Evolutionary conservation across 2,113 vertebrate species (phyloP).

Genomic region (Polypterus bichir): DNA sequence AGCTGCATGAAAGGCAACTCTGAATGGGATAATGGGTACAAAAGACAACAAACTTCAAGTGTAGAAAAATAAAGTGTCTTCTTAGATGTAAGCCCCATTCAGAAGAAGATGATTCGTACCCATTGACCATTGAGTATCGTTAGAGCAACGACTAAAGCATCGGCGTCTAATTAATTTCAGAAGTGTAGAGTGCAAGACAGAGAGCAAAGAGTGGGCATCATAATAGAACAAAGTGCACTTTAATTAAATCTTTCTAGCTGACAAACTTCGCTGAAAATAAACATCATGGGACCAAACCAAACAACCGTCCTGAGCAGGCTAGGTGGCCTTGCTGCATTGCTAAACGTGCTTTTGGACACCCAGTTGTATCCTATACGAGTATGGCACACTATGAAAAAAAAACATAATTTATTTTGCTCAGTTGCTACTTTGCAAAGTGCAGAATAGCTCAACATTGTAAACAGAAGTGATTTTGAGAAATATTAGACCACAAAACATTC

Average conservation of each 20-base stretch:
- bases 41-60: conserved; percentile 69
- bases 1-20: conserved; percentile 55
- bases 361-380: conserved; percentile 7
- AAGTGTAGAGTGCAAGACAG: conserved; percentile 47
- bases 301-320: conserved; percentile 16
- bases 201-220: conserved; percentile 39
- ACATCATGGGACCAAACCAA: conserved; percentile 29
- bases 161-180: conserved; percentile 55
- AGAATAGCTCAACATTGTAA: too few species aligned
- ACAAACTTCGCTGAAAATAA: conserved; percentile 39
- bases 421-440: too few species aligned
- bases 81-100: conserved; percentile 51
- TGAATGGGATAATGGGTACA: conserved; percentile 55
- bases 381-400: conserved; percentile 7
- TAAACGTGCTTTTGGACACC: not conserved
- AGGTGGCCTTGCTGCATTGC: conserved; percentile 15
- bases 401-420: too few species aligned
- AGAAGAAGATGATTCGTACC: conserved; percentile 40
- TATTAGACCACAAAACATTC: too few species aligned
- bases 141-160: conserved; percentile 40
- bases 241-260: conserved; percentile 54
- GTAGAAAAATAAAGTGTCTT: conserved; percentile 58
- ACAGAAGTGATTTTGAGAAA: too few species aligned
- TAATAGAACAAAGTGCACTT: conserved; percentile 50
- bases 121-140: conserved; percentile 47